Base-by-base conservation (phyloP, 2,888 invertebrate genomes). In the Ceramica pisi region DNA sequence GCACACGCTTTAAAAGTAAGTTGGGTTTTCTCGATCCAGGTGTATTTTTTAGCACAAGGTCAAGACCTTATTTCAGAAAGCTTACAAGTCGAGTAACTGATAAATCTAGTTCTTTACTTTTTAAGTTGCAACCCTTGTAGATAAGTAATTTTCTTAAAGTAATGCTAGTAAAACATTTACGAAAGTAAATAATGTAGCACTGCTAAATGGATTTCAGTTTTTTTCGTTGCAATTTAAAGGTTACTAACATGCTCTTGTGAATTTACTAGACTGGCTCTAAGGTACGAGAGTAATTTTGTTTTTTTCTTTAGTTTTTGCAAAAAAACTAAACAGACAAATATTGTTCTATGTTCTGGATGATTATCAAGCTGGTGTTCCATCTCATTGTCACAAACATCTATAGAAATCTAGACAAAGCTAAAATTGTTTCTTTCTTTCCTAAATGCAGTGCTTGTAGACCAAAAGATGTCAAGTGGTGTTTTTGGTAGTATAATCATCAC, bases 91-190 rank as follows among this genome's bases (percentile, higher is more conserved):
- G 19, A 2, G 26, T 26, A n/a, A 44, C 51, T 71, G 44, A 71
- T 71, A 71, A 62, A 71, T 38, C 46, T 14, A 46, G 10, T 72
- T 53, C 26, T 71, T 71, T 71, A 71, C 21, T 46, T 46, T 55
- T 63, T 19, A 55, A 7, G 8, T 31, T 19, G 12, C 26, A 8
- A 46, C 53, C 53, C 62, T 71, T 46, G 8, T 46, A 46, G 26
- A 61, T 72, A 26, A 61, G 44, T 38, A 53, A 26, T 46, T 26
- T 19, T 38, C 26, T 71, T 26, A 0, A 46, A 55, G 53, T 46
- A 31, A 26, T 10, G 21, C 8, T 38, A 0, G 19, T 71, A 19
- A 61, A 71, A 53, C 8, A 51, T 71, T 60, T 53, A 71, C 23
- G n/a, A 46, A 9, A 21, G 1, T 63, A 41, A 41, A 38, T 65